Base-by-base conservation (phyloP, 1,140 invertebrate genomes). In the Drosophila athabasca region DNA sequence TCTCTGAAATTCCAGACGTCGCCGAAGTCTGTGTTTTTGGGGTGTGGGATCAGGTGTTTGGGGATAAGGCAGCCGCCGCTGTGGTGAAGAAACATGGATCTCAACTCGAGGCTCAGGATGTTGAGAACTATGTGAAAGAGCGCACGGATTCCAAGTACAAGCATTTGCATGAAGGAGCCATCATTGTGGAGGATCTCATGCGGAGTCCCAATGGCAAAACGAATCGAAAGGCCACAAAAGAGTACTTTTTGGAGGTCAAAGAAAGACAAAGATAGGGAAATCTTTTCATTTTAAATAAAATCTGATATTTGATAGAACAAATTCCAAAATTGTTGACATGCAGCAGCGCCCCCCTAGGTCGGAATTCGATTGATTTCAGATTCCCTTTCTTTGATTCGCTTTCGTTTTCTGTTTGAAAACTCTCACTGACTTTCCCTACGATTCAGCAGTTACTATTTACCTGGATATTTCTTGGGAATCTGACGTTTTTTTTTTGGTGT, bases 21-120 rank as follows among this genome's bases (percentile, higher is more conserved):
- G 51, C 53, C 1, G 79, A 84, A 7, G 89, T 85, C 0, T 90
- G 79, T 67, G 89, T 85, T 6, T 83, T 84, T 41, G 90, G 90
- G 0, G 65, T 90, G 0, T 76, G 73, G 55, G 51, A 76, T 46
- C 24, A 55, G 13, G 19, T 73, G 0, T 43, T 49, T 11, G 74
- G 70, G 13, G 79, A 89, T 53, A 62, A 84, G 39, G 73, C 90
- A 0, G 79, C 78, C 3, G 89, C 89, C 3, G 50, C 74, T n/a
- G 76, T 90, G 0, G 78, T 88, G 0, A 61, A 62, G 35, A 69
- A 43, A 6, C 44, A 50, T 6, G 66, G 52, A 13, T 35, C 13
- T 4, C 19, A 69, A 3, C 52, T 69, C 1, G 19, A 6, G 1
- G 51, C 51, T 4, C 11, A 69, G 26, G 66, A 69, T 15, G 24